A percentile compares a stretch with the other conserved stretches of the same genome.
These are phyloP conservation scores for Cryptocephalus primarius DNA, from an alignment of 2,888 invertebrate species.

Conservation along the genomic window DNA sequence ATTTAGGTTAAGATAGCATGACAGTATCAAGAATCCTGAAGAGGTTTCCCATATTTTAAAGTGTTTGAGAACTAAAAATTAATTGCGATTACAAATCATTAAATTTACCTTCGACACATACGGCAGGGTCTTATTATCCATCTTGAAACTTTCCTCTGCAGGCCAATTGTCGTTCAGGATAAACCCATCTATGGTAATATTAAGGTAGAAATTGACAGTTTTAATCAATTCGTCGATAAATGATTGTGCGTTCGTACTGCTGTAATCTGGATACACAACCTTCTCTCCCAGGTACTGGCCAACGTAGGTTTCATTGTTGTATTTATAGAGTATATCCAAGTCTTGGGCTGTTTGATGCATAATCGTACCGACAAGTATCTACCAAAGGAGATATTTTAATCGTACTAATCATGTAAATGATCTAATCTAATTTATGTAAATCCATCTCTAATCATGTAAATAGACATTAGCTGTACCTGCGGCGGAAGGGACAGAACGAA, in stretches of 20 bases:
- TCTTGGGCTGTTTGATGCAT: conserved; percentile 20
- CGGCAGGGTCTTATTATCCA: conserved; percentile 25
- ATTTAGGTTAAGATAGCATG: no score
- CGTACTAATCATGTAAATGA: background rate
- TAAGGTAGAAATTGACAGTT: conserved; percentile 11
- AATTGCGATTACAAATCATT: no score
- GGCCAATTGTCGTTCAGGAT: conserved; percentile 49
- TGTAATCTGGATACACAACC: conserved; percentile 33
- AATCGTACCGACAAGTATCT: conserved; percentile 5
- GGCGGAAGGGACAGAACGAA: conserved; percentile 30
- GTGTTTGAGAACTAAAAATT: no score
- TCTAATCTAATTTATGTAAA: background rate
- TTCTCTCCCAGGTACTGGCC: conserved; percentile 23
- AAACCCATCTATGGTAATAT: conserved; percentile 34
- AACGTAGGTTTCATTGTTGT: conserved; percentile 14
- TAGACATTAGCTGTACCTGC: conserved; percentile 20
- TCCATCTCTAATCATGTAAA: background rate
- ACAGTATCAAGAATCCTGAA: no score
- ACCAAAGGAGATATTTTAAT: background rate
- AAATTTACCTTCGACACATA: conserved; percentile 42
- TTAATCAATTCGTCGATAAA: conserved; percentile 20
- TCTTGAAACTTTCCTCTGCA: conserved; percentile 29
- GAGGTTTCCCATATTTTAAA: no score
- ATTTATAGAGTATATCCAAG: conserved; percentile 23
- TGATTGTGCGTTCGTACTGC: conserved; percentile 12